Percentiles rank a stretch among this genome's conserved stretches.
Conservation (phyloP, 2,888 invertebrate genomes). For the Xestia sexstrigata region DNA sequence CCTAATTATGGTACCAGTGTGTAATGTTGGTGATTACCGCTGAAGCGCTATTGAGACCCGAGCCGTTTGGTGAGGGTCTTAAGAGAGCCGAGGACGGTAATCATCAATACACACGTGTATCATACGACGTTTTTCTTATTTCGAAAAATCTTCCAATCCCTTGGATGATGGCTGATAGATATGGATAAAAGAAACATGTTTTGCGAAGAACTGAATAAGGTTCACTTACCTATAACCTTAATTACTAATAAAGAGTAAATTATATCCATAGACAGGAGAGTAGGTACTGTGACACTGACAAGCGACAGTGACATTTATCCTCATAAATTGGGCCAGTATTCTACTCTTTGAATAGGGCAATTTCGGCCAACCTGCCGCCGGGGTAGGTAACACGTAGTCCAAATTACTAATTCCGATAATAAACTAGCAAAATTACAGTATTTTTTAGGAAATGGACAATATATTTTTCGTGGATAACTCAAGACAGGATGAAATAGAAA, state of each 20-base stretch:
- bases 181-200: neutral
- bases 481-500: conserved; percentile 85
- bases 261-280: neutral
- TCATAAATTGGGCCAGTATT: neutral
- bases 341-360: neutral
- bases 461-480: conserved; percentile 82
- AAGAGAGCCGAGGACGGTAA: too few relatives aligned
- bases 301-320: neutral
- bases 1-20: too few relatives aligned
- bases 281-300: conserved; percentile 2
- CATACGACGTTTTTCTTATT: too few relatives aligned
- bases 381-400: conserved; percentile 14
- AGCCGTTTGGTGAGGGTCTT: too few relatives aligned
- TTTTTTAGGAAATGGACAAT: conserved; percentile 74
- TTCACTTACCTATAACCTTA: neutral
- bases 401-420: conserved; percentile 20
- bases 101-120: too few relatives aligned
- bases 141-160: neutral
- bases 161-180: neutral
- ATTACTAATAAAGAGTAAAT: neutral
- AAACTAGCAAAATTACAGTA: conserved; percentile 36
- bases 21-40: too few relatives aligned
- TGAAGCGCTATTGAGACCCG: too few relatives aligned
- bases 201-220: neutral
- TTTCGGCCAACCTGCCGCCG: conserved; percentile 5